Evolutionary conservation across 2,797 vertebrate species (phyloP).

Genomic region (Sternotherus odoratus): DNA sequence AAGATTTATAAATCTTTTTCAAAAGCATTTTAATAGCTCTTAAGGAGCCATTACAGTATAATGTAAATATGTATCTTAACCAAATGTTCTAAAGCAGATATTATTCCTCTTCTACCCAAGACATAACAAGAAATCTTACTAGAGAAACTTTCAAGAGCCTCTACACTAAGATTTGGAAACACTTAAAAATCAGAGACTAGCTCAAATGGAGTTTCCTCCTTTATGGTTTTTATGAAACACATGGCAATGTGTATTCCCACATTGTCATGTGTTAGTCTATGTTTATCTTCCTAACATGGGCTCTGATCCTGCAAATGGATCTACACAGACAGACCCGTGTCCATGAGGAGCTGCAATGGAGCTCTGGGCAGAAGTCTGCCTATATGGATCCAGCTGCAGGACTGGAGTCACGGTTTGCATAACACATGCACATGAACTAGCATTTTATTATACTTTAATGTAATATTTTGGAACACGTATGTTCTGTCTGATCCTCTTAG

Average conservation of each 20-base stretch:
- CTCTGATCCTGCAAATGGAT: background rate
- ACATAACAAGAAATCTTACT: background rate
- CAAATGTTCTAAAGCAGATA: background rate
- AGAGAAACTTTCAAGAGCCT: background rate
- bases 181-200: background rate
- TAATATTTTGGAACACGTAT: background rate
- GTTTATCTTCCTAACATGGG: background rate
- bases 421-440: background rate
- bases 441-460: background rate
- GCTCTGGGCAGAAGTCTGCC: background rate
- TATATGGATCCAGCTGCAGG: background rate
- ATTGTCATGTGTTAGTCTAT: background rate
- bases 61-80: background rate
- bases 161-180: background rate
- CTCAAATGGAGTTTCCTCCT: background rate
- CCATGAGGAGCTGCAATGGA: background rate
- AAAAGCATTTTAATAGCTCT: background rate
- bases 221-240: background rate
- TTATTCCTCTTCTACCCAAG: background rate
- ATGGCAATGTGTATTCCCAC: background rate
- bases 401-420: background rate
- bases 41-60: fast-evolving
- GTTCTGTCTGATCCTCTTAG: background rate
- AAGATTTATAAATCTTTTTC: background rate
- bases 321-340: background rate